Percentiles rank a stretch among this genome's conserved stretches.
Evolutionary conservation across 2,888 invertebrate species (phyloP).

Genomic region (Brachycybe producta): DNA sequence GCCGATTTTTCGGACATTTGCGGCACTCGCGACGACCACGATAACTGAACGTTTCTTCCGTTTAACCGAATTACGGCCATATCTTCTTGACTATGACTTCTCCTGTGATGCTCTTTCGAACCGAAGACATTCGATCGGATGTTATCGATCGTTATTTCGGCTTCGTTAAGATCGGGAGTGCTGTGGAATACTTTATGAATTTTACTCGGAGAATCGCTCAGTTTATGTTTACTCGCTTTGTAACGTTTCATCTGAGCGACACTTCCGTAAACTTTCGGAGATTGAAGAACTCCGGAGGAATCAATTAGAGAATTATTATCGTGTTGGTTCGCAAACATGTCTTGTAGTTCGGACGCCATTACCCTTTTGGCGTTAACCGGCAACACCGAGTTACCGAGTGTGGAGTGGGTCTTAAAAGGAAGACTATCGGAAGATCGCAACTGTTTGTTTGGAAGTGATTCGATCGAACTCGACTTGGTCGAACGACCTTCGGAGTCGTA

Average conservation of each 20-base stretch:
- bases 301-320: constrained; percentile 38
- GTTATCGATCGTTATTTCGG: neutral
- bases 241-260: constrained; percentile 89
- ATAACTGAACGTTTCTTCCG: constrained; percentile 28
- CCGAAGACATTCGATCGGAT: constrained; percentile 6
- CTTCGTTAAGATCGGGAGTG: constrained; percentile 56
- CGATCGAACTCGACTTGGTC: constrained; percentile 24
- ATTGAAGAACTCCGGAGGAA: constrained; percentile 53
- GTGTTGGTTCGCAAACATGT: constrained; percentile 77
- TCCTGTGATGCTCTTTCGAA: constrained; percentile 17
- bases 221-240: constrained; percentile 49
- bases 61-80: constrained; percentile 26
- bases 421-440: constrained; percentile 30
- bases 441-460: constrained; percentile 23
- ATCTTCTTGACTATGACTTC: constrained; percentile 53
- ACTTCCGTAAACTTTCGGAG: constrained; percentile 69
- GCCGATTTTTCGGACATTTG: neutral
- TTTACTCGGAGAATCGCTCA: constrained; percentile 27
- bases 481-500: constrained; percentile 26
- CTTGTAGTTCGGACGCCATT: constrained; percentile 81
- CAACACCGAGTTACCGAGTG: constrained; percentile 49
- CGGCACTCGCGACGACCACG: constrained; percentile 24
- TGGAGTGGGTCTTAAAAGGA: neutral
- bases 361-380: constrained; percentile 72
- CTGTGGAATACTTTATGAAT: constrained; percentile 74